Base-by-base conservation (phyloP, 2,888 invertebrate genomes). In the Byasa hedistus region DNA sequence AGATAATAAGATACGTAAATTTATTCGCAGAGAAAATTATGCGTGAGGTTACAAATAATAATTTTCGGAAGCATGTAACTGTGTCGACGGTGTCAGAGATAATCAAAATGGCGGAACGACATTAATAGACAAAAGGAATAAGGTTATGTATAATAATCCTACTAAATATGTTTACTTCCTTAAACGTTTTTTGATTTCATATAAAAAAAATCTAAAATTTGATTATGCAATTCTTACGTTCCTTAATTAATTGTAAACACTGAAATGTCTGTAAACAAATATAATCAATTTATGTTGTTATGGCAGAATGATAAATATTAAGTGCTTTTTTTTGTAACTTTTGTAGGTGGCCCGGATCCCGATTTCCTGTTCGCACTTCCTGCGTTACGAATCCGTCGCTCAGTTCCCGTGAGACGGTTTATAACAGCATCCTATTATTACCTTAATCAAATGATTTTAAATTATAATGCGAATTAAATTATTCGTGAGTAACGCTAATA, bases 331-430 rank as follows among this genome's bases (percentile, higher is more conserved):
- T 57, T 51, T 51, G 55, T 22, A n/a, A 52, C 10, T 27, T 32
- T 59, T 39, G 21, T 24, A 61, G 23, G 52, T 61, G 39, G 65
- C 39, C 65, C 65, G 65, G 65, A 65, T 61, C 52, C 61, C 39
- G 54, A 61, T 65, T 65, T 65, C 65, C 65, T 65, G 65, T 48
- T 52, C 32, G 23, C 15, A 52, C 36, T 39, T 64, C 64, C 64
- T 64, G 64, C 22, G 17, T 23, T 19, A 23, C 54, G 58, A 57
- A 64, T 22, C 39, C 2, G 57, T 17, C 5, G 44, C 22, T 57
- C 5, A 19, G 61, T 65, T 65, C 61, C 57, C 65, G n/a, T 65
- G 65, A 24, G 48, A 65, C 55, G n/a, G 52, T 21, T 22, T 2
- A 22, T 36, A 32, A 24, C n/a, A 32, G 48, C 60, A 64, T 60